Evolutionary conservation across 2,888 invertebrate genomes (phyloP).

Genomic region (Lasioglossum villosulum): DNA sequence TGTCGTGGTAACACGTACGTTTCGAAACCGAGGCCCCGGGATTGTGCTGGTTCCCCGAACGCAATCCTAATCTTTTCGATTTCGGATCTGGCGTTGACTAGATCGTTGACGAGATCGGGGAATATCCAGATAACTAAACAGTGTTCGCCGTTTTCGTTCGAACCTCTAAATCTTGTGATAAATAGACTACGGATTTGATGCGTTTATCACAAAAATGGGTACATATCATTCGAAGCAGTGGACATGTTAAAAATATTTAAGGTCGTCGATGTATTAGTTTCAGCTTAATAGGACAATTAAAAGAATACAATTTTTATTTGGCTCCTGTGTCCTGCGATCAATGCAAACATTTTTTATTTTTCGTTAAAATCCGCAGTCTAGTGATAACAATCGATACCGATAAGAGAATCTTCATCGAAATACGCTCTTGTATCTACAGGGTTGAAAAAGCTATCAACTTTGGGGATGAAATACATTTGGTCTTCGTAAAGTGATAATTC

Average conservation of each 20-base stretch:
- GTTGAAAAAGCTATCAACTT: neutral
- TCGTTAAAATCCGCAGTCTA: neutral
- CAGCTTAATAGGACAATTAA: no score
- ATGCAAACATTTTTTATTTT: no score
- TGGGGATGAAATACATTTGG: neutral
- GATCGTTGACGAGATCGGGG: neutral
- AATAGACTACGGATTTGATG: no score
- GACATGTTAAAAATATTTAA: no score
- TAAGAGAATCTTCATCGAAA: neutral
- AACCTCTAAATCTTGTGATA: neutral
- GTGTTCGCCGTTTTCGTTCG: neutral
- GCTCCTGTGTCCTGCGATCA: no score
- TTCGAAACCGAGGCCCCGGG: slow-evolving; percentile 15
- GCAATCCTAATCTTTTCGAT: neutral
- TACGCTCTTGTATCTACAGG: neutral
- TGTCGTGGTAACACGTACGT: slow-evolving; percentile 7
- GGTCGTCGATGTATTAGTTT: no score
- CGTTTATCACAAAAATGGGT: no score
- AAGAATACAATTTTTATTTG: no score
- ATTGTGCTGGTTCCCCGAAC: neutral
- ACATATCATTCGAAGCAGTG: no score
- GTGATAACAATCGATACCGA: neutral
- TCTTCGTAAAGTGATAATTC: neutral
- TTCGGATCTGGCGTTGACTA: neutral
- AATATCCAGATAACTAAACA: neutral